Evolutionary conservation across 2,888 invertebrate species (phyloP), one percentile per base, ranked within the genome.

Genomic region (Phaonia tiefii): DNA sequence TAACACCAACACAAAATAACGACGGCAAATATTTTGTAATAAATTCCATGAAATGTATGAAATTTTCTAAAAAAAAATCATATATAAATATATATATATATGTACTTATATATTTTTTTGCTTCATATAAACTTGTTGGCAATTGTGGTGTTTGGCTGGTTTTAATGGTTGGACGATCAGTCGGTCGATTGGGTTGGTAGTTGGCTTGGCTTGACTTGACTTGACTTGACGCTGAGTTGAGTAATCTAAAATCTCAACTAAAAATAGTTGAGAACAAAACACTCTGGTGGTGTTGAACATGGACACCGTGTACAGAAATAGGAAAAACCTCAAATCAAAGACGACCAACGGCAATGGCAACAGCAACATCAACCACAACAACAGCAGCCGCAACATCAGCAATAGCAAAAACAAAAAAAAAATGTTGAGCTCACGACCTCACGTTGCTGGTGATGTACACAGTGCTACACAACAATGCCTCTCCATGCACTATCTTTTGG

Each of bases 391-490:
- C n/a, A n/a, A 60, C n/a, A n/a, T n/a, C n/a, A n/a, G n/a, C n/a
- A n/a, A 46, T 17, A n/a, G 17, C 58, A 73, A 67, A 44, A 71
- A 8, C 25, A 13, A 13, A 44, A 58, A 58, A 51, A 80, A 80
- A 82, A 80, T 75, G 60, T 76, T 71, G 74, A 75, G 79, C 85
- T 83, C 85, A 85, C 85, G 85, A 84, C 84, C 84, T 85, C 85
- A 85, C 84, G 84, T 83, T 82, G 82, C 73, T 78, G n/a, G n/a
- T n/a, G 82, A 83, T 84, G 83, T 80, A 75, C 76, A 67, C 20
- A 20, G 22, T 22, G 17, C 20, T 10, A 54, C 37, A 31, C 37
- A 4, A 42, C 37, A 22, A 17, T n/a, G 51, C 15, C 51, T 67
- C 17, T n/a, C 31, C 54, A 17, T 20, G 37, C 44, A 25, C 31